phyloP scores from a whole-genome alignment of 1,140 invertebrate genomes.

The Aricia agestis region DNA sequence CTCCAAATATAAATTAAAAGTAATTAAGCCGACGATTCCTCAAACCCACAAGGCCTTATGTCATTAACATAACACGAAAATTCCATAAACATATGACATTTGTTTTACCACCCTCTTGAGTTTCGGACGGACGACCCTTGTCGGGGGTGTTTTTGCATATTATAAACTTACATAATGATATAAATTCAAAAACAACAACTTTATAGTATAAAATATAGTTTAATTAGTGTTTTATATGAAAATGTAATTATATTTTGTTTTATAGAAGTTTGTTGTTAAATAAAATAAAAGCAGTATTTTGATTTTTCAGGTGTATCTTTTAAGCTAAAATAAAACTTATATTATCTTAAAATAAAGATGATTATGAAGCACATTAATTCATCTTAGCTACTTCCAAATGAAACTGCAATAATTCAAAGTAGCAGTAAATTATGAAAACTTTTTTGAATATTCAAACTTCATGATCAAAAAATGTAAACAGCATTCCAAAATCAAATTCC shows the following conservation, averaged over 20 bases:
- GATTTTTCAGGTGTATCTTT: too few relatives aligned
- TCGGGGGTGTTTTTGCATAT: slow-evolving; percentile 32
- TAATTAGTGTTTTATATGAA: not conserved
- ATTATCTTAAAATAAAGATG: too few relatives aligned
- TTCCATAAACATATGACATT: slow-evolving; percentile 70
- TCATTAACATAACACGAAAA: slow-evolving; percentile 69
- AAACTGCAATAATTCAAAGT: not conserved
- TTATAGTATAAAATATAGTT: not conserved
- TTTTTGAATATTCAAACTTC: not conserved
- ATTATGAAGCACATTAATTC: too few relatives aligned
- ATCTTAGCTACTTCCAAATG: too few relatives aligned
- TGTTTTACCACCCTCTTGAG: slow-evolving; percentile 57
- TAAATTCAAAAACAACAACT: slow-evolving; percentile 17
- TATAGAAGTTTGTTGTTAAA: too few relatives aligned
- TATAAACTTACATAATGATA: slow-evolving; percentile 43
- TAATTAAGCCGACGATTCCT: slow-evolving; percentile 13
- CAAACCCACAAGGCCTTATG: slow-evolving; percentile 18
- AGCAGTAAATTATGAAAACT: not conserved
- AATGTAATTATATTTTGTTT: not conserved
- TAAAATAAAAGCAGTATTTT: too few relatives aligned
- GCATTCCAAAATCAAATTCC: slow-evolving; percentile 16
- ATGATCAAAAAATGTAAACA: slow-evolving; percentile 5
- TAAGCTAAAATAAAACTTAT: too few relatives aligned
- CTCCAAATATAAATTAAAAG: slow-evolving; percentile 15
- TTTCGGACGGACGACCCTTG: slow-evolving; percentile 42